These are phyloP conservation scores for Orthonyx spaldingii DNA, from an alignment of 2,113 vertebrate species.

Conservation along the genomic window DNA sequence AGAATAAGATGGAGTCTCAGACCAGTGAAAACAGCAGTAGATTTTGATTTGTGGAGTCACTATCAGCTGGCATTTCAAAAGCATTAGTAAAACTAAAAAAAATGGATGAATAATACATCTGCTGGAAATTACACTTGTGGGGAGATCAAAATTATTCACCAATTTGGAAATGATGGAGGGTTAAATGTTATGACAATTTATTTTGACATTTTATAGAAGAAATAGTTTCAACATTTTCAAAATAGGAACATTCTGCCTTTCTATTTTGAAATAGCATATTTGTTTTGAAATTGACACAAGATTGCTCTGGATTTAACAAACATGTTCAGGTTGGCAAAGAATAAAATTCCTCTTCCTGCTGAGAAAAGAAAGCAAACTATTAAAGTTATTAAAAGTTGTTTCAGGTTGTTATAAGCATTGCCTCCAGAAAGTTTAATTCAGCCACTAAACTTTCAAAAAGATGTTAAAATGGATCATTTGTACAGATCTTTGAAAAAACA, in stretches of 20 bases:
- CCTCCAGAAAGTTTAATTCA: not conserved
- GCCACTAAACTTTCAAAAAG: not conserved
- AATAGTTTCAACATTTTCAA: slow-evolving; percentile 2
- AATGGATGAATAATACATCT: not conserved
- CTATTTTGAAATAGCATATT: not conserved
- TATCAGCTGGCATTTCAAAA: not conserved
- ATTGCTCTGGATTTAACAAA: not conserved
- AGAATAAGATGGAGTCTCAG: not conserved
- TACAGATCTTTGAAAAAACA: not conserved
- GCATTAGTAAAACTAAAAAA: not conserved
- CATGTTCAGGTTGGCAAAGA: not conserved
- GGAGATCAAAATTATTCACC: not conserved
- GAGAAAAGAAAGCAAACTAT: not conserved
- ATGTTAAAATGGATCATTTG: not conserved
- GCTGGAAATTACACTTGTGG: not conserved
- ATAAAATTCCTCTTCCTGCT: not conserved
- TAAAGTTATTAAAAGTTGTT: not conserved
- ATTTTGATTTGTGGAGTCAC: not conserved
- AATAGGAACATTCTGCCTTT: not conserved
- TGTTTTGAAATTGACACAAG: not conserved
- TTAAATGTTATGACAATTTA: slow-evolving; percentile 39
- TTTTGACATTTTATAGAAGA: not conserved
- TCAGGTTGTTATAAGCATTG: not conserved
- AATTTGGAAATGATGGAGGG: not conserved
- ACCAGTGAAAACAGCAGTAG: not conserved